Evolutionary conservation across 2,888 invertebrate species (phyloP), one percentile per base, ranked within the genome.

Genomic region (Scaptomyza flava): DNA sequence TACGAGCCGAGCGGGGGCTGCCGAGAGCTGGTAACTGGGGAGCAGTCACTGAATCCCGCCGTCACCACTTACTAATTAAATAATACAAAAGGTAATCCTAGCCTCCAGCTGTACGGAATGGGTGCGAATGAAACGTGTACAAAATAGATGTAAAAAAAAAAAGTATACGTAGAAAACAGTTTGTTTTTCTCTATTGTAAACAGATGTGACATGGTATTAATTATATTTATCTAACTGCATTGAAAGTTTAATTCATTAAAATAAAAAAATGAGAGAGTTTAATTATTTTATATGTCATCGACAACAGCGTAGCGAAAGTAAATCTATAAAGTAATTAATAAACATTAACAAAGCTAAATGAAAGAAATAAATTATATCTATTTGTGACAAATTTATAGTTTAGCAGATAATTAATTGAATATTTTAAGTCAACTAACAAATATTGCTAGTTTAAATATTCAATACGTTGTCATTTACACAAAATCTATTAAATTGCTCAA

Each of bases 41-140:
- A 43, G 31, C 48, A 65, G 9, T 58, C 51, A 58, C 20, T 31
- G 68, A 57, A 66, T 71, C 53, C 51, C 46, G 33, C 51, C 48
- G 33, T 11, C 58, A 36, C 41, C 63, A 23, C 34, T 36, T 52
- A 57, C 87, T 84, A 84, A 84, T 84, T 84, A 84, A 88, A 83
- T 86, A 74, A 72, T 78, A 81, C 70, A 81, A 72, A 70, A 86
- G 81, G 84, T 84, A 81, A 88, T 70, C 71, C 66, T 30, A 48
- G 42, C 45, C 48, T 52, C 31, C 74, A 72, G 61, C 56, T 71
- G 61, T 47, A 38, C 43, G 20, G 33, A 11, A 47, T 43, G 36
- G 34, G 30, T 51, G 65, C 5, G 43, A 30, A 20, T 34, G 20
- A 34, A 64, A 50, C 33, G 48, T 42, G 47, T 12, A 31, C 33